phyloP scores from a whole-genome alignment of 2,113 vertebrate genomes.

The Cheirogaleus medius region DNA sequence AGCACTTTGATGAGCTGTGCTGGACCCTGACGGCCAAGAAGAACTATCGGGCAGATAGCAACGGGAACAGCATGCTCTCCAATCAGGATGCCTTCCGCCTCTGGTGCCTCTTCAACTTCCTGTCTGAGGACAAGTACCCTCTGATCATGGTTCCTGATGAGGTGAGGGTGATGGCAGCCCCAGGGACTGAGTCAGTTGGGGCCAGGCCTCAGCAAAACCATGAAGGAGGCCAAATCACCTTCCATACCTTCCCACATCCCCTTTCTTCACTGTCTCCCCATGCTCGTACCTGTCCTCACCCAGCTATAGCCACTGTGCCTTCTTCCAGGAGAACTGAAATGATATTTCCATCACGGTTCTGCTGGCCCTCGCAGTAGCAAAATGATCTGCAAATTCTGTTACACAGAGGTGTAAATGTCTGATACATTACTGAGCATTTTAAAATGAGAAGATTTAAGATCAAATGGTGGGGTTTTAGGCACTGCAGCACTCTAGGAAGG shows the following conservation, averaged over 20 bases:
- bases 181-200: background rate
- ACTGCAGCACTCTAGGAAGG: background rate
- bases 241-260: background rate
- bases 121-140: constrained; percentile 97
- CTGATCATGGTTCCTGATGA: constrained; percentile 96
- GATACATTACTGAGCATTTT: background rate
- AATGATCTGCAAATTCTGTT: background rate
- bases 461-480: background rate
- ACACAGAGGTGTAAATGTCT: background rate
- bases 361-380: background rate
- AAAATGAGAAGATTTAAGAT: background rate
- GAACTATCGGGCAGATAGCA: constrained; percentile 91
- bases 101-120: constrained; percentile 99
- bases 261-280: background rate
- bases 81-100: constrained; percentile 93
- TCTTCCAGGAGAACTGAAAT: background rate
- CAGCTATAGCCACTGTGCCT: background rate
- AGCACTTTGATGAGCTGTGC: constrained; percentile 95
- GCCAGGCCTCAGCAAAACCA: background rate
- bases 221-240: background rate
- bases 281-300: background rate
- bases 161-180: constrained; percentile 83
- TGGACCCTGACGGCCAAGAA: constrained; percentile 98
- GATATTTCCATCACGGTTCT: background rate
- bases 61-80: constrained; percentile 85